Base-by-base conservation (phyloP, 2,888 invertebrate species). In the Andrena marginata region DNA sequence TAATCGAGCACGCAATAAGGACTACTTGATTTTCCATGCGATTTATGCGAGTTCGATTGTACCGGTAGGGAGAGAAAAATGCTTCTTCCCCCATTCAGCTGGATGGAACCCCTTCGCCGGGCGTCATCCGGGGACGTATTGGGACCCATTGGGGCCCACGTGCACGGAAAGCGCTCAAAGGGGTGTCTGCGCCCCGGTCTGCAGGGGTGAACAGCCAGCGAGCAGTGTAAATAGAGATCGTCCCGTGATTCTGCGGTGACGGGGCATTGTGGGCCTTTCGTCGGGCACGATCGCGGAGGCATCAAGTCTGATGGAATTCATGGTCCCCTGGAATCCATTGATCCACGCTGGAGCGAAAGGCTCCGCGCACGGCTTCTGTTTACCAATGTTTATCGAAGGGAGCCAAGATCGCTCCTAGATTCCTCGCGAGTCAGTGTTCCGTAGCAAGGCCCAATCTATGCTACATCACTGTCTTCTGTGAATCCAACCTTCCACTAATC, bases 201-300 rank as follows among this genome's bases (percentile, higher is more conserved):
- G 23, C 8, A 35, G 82, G 64, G 64, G 49, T 26, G 65, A 77
- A 33, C 31, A 64, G 29, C 49, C 29, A 48, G 33, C 26, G 49
- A 54, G 31, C 48, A 70, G 70, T 75, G 85, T 82, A 85, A 85
- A 85, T 85, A 85, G 80, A 85, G 85, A 82, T 82, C 80, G 85
- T 69, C 75, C 60, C 73, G 54, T 69, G 85, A 85, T 85, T 85
- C 67, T 85, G 85, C 59, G 85, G 85, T 77, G 85, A 85, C 77
- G 85, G 42, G 1, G 42, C 85, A 85, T 85, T 80, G 85, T 85
- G 85, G 82, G 62, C 77, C 85, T 82, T 79, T 85, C 85, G 77
- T 77, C 80, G 82, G 68, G 64, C 20, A 26, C 31, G 71, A 82
- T 82, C 77, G 63, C 16, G 62, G 33, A 64, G 31, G 68, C 59